Conservation (phyloP, 2,113 vertebrate genomes). For the Chlorodrepanis virens region DNA sequence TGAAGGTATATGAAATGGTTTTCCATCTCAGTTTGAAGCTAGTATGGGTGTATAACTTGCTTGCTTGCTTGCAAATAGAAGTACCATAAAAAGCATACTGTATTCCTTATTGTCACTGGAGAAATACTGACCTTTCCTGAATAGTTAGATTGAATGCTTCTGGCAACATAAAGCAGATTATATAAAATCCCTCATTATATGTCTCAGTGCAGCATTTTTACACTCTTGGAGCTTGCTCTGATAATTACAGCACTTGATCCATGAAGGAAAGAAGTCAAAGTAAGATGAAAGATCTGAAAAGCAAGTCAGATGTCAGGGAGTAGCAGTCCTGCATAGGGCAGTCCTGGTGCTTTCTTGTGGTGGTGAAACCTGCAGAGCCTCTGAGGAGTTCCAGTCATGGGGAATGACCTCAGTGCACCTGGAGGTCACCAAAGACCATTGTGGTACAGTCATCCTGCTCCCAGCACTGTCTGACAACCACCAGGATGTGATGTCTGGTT, state of each 20-base stretch:
- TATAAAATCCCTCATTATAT: not conserved
- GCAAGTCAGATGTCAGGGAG: not conserved
- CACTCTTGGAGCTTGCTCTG: not conserved
- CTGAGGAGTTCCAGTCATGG: not conserved
- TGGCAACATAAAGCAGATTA: not conserved
- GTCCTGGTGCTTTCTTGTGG: not conserved
- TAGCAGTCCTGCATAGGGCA: not conserved
- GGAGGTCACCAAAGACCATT: not conserved
- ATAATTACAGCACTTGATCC: not conserved
- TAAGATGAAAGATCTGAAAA: not conserved
- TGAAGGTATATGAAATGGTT: not conserved
- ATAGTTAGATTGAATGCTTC: not conserved
- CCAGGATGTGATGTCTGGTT: accelerated
- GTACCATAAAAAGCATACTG: not conserved
- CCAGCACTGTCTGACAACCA: accelerated
- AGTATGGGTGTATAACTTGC: not conserved
- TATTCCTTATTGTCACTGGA: not conserved
- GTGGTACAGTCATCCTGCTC: accelerated
- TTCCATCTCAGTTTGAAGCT: not conserved
- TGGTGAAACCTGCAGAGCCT: not conserved
- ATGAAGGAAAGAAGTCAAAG: not conserved
- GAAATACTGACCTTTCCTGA: not conserved
- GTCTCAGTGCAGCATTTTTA: not conserved
- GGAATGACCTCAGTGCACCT: not conserved
- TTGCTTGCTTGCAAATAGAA: not conserved